Base-by-base conservation (phyloP, 2,797 vertebrate species). In the Sebastes taczanowskii region DNA sequence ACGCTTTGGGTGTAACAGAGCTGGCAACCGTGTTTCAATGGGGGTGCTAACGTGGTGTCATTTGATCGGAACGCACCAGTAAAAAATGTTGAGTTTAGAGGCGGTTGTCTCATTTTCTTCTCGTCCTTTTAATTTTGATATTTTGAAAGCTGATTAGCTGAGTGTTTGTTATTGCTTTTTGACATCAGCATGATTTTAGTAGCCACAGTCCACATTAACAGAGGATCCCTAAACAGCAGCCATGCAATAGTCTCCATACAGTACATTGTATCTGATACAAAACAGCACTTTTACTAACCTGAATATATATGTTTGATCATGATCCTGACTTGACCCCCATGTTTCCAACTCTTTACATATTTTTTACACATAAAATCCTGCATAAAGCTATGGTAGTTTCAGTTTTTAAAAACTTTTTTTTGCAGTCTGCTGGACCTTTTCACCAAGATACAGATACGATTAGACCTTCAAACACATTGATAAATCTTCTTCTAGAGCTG, bases 1-100 rank as follows among this genome's bases (percentile, higher is more conserved):
- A 91, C 77, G 63, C 89, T 82, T 82, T 71, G 25, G 71, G 32
- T 82, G 88, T 81, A 90, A 92, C 86, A 25, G 86, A 90, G 71
- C 81, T 71, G 73, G 46, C 27, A 62, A 53, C 62, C 49, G 67
- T 10, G 30, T 81, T 63, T 66, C 74, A 71, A 1, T 55, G 30
- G 62, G 46, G 27, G 16, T 7, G 58, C 52, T 46, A 25, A 59
- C 32, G 1, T 34, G n/a, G 29, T 49, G 78, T 73, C 42, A 86
- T 74, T 46, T 73, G 81, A 89, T 73, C 76, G 14, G 53, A 71
- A 35, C 5, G 11, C 63, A 58, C 22, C 35, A 30, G 32, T 80
- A 16, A 69, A 89, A 63, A 63, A 82, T 80, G 5, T 25, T 23
- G 23, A 74, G 27, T 71, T 70, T 65, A 58, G 6, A 64, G 53